A percentile compares a stretch with the other conserved stretches of the same genome.
phyloP scores from a whole-genome alignment of 2,888 invertebrate species.

The Dexiosoma caninum region DNA sequence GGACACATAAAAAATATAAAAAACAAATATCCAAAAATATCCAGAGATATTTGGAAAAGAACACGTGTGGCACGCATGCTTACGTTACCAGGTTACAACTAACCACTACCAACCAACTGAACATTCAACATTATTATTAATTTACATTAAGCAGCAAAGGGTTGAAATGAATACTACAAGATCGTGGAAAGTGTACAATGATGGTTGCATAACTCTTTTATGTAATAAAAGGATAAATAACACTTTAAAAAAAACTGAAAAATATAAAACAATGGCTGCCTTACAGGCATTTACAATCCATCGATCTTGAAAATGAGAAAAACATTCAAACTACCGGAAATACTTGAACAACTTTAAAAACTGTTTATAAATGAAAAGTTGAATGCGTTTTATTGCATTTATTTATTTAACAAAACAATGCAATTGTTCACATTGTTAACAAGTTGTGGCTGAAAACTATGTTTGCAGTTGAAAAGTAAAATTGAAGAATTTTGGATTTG shows the following conservation, averaged over 20 bases:
- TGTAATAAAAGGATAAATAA: slow-evolving; percentile 29
- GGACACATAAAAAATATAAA: slow-evolving; percentile 9
- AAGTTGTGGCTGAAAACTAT: background rate
- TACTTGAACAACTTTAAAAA: slow-evolving; percentile 18
- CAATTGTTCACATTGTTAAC: background rate
- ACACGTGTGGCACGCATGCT: slow-evolving; percentile 65
- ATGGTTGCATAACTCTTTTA: slow-evolving; percentile 42
- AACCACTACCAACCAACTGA: background rate
- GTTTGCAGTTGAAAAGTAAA: background rate
- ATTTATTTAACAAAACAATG: slow-evolving; percentile 12
- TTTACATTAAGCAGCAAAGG: background rate
- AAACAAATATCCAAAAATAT: background rate
- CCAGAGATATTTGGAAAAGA: slow-evolving; percentile 37
- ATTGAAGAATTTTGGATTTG: background rate
- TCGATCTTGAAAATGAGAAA: slow-evolving; percentile 11
- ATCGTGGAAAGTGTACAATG: background rate
- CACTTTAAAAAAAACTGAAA: background rate
- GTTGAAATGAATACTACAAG: background rate
- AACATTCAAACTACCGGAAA: slow-evolving; percentile 45
- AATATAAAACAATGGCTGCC: slow-evolving; percentile 4
- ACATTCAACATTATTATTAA: background rate
- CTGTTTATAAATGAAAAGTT: too few species aligned
- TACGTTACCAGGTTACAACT: slow-evolving; percentile 20
- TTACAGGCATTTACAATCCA: slow-evolving; percentile 37
- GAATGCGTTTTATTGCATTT: background rate